These are phyloP conservation scores for Drosophila affinis DNA, from an alignment of 2,888 invertebrate species.

Conservation along the genomic window DNA sequence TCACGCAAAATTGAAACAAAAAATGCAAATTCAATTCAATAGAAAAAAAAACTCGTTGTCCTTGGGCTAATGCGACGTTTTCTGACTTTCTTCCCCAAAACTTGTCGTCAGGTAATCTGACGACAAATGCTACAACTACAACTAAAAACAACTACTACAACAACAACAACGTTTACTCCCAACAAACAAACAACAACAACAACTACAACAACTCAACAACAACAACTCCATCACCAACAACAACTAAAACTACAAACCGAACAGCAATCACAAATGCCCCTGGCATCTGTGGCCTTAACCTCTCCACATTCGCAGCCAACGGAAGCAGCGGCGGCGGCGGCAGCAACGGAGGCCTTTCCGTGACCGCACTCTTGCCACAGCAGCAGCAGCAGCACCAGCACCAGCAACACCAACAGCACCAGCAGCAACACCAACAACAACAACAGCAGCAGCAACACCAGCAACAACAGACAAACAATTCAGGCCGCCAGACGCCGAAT, in stretches of 20 bases:
- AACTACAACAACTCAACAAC: slow-evolving; percentile 59
- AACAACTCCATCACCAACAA: slow-evolving; percentile 32
- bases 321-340: slow-evolving; percentile 60
- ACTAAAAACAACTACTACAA: slow-evolving; percentile 63
- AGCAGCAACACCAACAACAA: slow-evolving; percentile 33
- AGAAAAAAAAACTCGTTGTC: slow-evolving; percentile 70
- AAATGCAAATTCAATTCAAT: slow-evolving; percentile 29
- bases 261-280: slow-evolving; percentile 81
- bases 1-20: slow-evolving; percentile 49
- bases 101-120: slow-evolving; percentile 85
- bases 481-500: slow-evolving; percentile 57
- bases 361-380: slow-evolving; percentile 47
- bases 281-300: slow-evolving; percentile 81
- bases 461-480: slow-evolving; percentile 30
- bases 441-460: slow-evolving; percentile 36
- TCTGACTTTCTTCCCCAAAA: slow-evolving; percentile 83
- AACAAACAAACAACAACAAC: slow-evolving; percentile 63
- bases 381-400: slow-evolving; percentile 43
- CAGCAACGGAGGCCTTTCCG: slow-evolving; percentile 26
- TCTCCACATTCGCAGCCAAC: slow-evolving; percentile 81
- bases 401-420: slow-evolving; percentile 27
- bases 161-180: slow-evolving; percentile 47
- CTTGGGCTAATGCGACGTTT: slow-evolving; percentile 85
- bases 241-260: slow-evolving; percentile 64
- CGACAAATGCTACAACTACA: slow-evolving; percentile 83